Percentiles rank a stretch among this genome's conserved stretches.
phyloP scores from a whole-genome alignment of 2,797 vertebrate genomes.

The Cetoscarus ocellatus region DNA sequence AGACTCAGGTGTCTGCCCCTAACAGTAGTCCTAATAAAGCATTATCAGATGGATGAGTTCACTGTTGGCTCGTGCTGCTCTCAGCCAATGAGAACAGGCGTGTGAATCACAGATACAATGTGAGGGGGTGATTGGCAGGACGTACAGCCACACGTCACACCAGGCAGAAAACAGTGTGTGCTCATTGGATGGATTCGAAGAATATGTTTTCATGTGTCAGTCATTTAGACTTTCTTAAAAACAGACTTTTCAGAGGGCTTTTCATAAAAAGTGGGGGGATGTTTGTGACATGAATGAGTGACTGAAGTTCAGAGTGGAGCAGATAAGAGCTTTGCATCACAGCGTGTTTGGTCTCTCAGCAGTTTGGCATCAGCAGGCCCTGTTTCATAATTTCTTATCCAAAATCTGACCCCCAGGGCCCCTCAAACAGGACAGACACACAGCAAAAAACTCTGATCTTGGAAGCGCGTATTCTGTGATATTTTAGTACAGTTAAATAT shows the following conservation, averaged over 20 bases:
- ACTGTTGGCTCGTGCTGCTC: constrained; percentile 37
- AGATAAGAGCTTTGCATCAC: constrained; percentile 76
- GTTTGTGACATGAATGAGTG: constrained; percentile 40
- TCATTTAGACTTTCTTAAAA: too few relatives aligned
- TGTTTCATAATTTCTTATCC: constrained; percentile 43
- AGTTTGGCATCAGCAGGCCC: constrained; percentile 21
- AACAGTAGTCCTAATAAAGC: constrained; percentile 16
- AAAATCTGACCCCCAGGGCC: background rate
- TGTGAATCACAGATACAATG: constrained; percentile 11
- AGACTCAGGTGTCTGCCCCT: background rate
- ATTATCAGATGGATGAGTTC: constrained; percentile 15
- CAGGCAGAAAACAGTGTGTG: background rate
- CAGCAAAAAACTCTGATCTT: background rate
- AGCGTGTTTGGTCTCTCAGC: constrained; percentile 34
- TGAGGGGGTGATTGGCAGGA: constrained; percentile 12
- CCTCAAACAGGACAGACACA: background rate
- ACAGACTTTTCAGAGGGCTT: too few relatives aligned
- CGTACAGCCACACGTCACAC: background rate
- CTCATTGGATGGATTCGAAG: background rate
- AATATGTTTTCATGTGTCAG: too few relatives aligned
- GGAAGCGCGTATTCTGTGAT: too few relatives aligned
- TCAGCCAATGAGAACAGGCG: constrained; percentile 56
- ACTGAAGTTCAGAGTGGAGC: constrained; percentile 73
- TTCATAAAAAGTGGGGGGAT: background rate
- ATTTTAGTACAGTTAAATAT: too few relatives aligned